A percentile compares a stretch with the other conserved stretches of the same genome.
Conservation (phyloP, 2,113 vertebrate species). For the Lontra canadensis region DNA sequence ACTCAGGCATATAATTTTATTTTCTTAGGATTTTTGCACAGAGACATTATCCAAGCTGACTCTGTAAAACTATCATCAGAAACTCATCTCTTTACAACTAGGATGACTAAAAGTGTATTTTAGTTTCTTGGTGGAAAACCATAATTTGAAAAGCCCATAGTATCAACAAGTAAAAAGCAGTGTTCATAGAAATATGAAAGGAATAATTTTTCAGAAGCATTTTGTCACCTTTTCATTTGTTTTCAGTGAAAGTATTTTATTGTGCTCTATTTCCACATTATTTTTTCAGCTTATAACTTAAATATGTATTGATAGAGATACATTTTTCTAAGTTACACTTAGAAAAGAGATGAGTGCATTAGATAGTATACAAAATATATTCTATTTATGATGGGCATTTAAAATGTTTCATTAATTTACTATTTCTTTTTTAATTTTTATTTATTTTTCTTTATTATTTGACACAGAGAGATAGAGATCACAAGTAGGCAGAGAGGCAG, state of each 20-base stretch:
- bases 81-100: not conserved
- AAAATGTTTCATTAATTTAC: not conserved
- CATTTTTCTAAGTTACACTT: not conserved
- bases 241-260: not conserved
- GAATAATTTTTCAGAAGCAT: not conserved
- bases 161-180: not conserved
- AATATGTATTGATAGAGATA: not conserved
- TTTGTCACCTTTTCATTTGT: not conserved
- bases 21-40: not conserved
- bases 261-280: not conserved
- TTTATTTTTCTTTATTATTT: too few species aligned
- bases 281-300: not conserved
- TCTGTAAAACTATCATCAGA: conserved; percentile 5
- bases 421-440: not conserved
- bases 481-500: too few species aligned
- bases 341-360: not conserved
- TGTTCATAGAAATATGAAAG: not conserved
- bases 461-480: too few species aligned
- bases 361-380: not conserved
- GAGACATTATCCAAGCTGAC: not conserved
- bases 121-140: not conserved
- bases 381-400: not conserved
- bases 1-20: not conserved
- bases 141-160: conserved; percentile 33
- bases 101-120: not conserved